Conservation (phyloP, 2,888 invertebrate genomes). For the Drosophila mayaguana region DNA sequence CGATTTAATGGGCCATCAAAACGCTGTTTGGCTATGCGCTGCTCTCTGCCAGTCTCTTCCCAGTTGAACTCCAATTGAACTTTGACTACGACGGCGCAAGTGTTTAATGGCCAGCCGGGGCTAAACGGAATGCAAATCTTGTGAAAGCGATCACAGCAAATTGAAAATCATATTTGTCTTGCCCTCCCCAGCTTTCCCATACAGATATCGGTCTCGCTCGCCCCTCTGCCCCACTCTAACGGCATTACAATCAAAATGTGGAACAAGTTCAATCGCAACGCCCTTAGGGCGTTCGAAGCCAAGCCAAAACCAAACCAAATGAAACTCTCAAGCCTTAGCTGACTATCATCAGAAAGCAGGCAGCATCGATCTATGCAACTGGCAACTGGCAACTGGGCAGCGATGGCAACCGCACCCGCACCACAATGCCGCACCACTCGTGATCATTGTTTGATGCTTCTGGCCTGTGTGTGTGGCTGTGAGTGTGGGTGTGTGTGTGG, state of each 20-base stretch:
- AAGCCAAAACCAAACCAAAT: constrained; percentile 47
- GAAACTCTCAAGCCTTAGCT: constrained; percentile 36
- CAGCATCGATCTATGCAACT: constrained; percentile 67
- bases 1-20: constrained; percentile 68
- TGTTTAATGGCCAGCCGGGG: constrained; percentile 65
- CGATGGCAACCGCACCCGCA: constrained; percentile 50
- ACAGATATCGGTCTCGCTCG: constrained; percentile 2
- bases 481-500: constrained; percentile 14
- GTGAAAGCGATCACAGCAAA: constrained; percentile 75
- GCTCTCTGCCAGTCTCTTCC: constrained; percentile 14
- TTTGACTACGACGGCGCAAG: constrained; percentile 59
- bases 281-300: constrained; percentile 57
- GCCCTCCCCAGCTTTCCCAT: constrained; percentile 49
- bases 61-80: constrained; percentile 68
- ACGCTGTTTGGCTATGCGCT: constrained; percentile 12
- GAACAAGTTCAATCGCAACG: constrained; percentile 82
- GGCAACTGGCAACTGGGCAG: constrained; percentile 40
- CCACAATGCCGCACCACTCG: constrained; percentile 43
- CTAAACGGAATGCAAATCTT: constrained; percentile 65
- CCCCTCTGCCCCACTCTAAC: constrained; percentile 24
- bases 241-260: constrained; percentile 82
- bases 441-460: constrained; percentile 64
- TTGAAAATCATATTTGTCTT: constrained; percentile 81
- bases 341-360: constrained; percentile 71
- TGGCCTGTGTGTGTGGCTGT: constrained; percentile 49